Evolutionary conservation across 2,113 vertebrate species (phyloP).

Genomic region (Limnothrissa miodon): DNA sequence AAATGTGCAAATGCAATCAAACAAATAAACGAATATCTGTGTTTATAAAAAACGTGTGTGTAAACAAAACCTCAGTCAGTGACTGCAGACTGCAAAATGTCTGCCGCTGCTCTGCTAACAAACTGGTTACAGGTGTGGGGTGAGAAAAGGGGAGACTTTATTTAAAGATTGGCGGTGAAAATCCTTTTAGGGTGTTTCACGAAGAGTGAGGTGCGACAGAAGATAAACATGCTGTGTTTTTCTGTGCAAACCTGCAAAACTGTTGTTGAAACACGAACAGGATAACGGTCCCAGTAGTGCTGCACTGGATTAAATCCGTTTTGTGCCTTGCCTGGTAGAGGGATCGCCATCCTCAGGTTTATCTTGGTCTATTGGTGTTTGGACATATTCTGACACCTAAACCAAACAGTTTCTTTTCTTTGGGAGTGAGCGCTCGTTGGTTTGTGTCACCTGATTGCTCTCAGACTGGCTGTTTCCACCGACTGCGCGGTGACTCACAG

Average conservation of each 20-base stretch:
- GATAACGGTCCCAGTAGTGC: background rate
- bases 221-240: background rate
- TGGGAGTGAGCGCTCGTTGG: background rate
- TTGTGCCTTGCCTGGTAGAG: background rate
- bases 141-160: background rate
- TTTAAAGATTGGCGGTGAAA: background rate
- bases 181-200: background rate
- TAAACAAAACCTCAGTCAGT: too few relatives aligned
- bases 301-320: background rate
- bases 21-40: too few relatives aligned
- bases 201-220: background rate
- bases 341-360: background rate
- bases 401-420: constrained; percentile 2
- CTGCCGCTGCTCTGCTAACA: too few relatives aligned
- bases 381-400: background rate
- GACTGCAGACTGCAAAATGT: too few relatives aligned
- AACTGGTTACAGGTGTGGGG: background rate
- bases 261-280: background rate
- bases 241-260: background rate
- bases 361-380: background rate
- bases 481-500: background rate
- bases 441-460: background rate
- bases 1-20: too few relatives aligned
- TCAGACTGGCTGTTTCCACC: background rate
- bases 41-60: too few relatives aligned